A percentile compares a stretch with the other conserved stretches of the same genome.
Conservation (phyloP, 2,797 vertebrate species). For the Eutrigla gurnardus region DNA sequence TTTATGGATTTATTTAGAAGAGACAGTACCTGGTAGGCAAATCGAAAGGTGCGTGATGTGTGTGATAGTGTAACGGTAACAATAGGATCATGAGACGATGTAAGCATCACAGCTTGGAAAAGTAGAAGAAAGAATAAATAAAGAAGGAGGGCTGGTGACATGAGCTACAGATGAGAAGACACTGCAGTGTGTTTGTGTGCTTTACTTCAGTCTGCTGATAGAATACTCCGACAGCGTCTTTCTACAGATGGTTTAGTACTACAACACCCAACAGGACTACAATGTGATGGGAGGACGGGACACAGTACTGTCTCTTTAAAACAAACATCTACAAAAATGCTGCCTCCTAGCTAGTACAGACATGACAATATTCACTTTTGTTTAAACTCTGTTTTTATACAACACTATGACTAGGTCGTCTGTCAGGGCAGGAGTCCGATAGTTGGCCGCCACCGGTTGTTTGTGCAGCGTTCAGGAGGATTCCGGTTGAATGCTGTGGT, state of each 20-base stretch:
- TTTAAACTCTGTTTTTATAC: constrained; percentile 84
- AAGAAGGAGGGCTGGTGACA: constrained; percentile 26
- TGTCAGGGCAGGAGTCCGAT: constrained; percentile 87
- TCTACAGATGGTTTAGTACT: constrained; percentile 36
- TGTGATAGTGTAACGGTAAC: constrained; percentile 10
- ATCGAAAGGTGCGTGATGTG: constrained; percentile 1
- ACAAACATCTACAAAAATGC: constrained; percentile 90
- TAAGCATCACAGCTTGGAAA: constrained; percentile 13
- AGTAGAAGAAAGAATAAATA: constrained; percentile 38
- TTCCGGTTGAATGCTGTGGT: constrained; percentile 69
- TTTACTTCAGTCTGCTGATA: constrained; percentile 42
- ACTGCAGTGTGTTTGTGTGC: constrained; percentile 63
- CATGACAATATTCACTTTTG: constrained; percentile 92
- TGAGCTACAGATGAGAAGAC: constrained; percentile 37
- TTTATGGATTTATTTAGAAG: constrained; percentile 94
- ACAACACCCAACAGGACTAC: constrained; percentile 55
- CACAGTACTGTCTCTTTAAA: constrained; percentile 98
- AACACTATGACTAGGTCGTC: constrained; percentile 94
- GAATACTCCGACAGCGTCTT: constrained; percentile 39
- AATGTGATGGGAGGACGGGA: constrained; percentile 57
- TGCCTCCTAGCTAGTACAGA: constrained; percentile 94
- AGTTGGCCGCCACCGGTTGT: constrained; percentile 15
- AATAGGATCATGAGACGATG: constrained; percentile 1
- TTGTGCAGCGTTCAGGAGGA: constrained; percentile 25
- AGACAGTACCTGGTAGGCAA: constrained; percentile 88